A percentile compares a stretch with the other conserved stretches of the same genome.
Evolutionary conservation across 2,113 vertebrate species (phyloP).

Genomic region (Hippopotamus amphibius): DNA sequence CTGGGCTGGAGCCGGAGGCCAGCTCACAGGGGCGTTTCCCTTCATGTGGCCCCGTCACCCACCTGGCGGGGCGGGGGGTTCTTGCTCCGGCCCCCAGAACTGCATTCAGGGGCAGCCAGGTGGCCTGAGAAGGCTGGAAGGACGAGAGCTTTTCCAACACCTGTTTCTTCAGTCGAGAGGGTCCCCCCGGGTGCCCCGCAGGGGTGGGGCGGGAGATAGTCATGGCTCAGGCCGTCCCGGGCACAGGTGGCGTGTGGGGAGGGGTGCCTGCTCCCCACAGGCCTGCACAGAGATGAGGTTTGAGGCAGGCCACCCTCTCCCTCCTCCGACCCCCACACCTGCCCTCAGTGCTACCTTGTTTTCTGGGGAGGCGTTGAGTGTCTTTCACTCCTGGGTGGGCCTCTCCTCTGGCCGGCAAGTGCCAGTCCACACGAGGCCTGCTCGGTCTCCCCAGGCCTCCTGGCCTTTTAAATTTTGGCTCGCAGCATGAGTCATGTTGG

Average conservation of each 20-base stretch:
- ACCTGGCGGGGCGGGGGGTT: neutral
- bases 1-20: neutral
- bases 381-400: neutral
- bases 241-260: neutral
- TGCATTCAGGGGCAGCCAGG: neutral
- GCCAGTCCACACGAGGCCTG: neutral
- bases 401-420: neutral
- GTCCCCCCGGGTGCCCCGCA: neutral
- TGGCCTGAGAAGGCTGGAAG: neutral
- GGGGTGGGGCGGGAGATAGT: neutral
- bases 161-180: neutral
- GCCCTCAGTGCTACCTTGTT: neutral
- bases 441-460: neutral
- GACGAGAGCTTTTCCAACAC: neutral
- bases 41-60: neutral
- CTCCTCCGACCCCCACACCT: neutral
- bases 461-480: neutral
- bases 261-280: neutral
- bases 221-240: neutral
- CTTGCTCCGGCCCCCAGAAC: neutral
- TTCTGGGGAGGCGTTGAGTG: neutral
- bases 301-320: neutral
- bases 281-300: neutral
- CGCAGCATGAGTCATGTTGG: neutral
- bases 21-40: neutral